Evolutionary conservation across 2,888 invertebrate genomes (phyloP), one percentile per base, ranked within the genome.

Genomic region (Drosophila peninsularis): DNA sequence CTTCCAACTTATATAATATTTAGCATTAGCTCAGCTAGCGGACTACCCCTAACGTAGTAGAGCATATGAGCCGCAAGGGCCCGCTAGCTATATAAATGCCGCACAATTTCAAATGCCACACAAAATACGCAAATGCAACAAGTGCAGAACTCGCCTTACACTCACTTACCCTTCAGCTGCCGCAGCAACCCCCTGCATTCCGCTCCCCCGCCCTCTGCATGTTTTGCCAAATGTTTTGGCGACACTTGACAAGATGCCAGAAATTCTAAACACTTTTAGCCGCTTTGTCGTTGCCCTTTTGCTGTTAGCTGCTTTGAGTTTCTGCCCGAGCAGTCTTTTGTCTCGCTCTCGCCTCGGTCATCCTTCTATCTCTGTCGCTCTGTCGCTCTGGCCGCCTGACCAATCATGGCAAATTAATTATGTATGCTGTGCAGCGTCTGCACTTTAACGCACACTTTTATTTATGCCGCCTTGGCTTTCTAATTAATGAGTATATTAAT

Each of bases 241-340:
- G 88, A 89, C 90, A 90, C 88, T 90, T 90, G 90, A 90, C 86
- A 90, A 89, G 85, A 90, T 90, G 90, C 90, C 90, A 90, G 88
- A 85, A 89, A 90, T 89, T 85, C 85, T 86, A 82, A 82, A 80
- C 82, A 84, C 83, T 83, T 84, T 84, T 84, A 86, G 84, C 82
- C 70, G 71, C 37, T 47, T 70, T 73, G 70, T 69, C 78, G 67
- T 75, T 73, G 70, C 81, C 74, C 72, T 79, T 75, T 82, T 62
- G 66, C 62, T 37, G 27, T 41, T 45, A 32, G 41, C 42, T 67
- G 68, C 69, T 68, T 79, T 49, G 52, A 64, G 66, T 55, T 55
- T 50, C 50, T 62, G 61, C 34, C 54, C 60, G 45, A 34, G 21
- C n/a, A 32, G n/a, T n/a, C 17, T 34, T 17, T 32, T 32, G 21